These are phyloP conservation scores for Noctua pronuba DNA, from an alignment of 2,888 invertebrate species.

Conservation along the genomic window DNA sequence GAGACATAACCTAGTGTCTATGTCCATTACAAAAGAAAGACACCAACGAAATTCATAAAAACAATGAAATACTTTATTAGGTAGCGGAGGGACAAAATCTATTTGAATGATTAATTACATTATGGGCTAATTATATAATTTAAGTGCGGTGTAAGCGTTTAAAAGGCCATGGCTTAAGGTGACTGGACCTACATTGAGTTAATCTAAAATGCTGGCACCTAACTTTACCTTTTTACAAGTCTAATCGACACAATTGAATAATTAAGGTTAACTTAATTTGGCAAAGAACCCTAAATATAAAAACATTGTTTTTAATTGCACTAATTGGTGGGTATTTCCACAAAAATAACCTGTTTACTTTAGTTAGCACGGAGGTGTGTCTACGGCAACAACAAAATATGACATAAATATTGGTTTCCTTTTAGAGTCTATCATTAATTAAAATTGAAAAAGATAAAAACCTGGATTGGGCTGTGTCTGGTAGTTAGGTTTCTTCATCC, in stretches of 20 bases:
- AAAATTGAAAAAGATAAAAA: slow-evolving; percentile 79
- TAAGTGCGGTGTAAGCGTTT: too few relatives aligned
- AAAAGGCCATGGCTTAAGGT: neutral
- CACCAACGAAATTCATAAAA: neutral
- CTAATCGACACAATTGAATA: neutral
- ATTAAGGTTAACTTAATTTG: neutral
- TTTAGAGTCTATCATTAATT: slow-evolving; percentile 17
- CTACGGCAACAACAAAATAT: slow-evolving; percentile 14
- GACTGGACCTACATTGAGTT: too few relatives aligned
- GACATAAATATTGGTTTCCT: neutral
- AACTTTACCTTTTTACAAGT: neutral
- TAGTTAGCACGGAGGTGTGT: slow-evolving; percentile 11
- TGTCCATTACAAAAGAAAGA: neutral
- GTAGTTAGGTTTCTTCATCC: slow-evolving; percentile 97
- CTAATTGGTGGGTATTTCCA: slow-evolving; percentile 31
- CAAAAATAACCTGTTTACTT: slow-evolving; percentile 13
- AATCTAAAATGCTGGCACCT: neutral
- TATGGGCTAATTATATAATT: neutral
- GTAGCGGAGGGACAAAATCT: neutral
- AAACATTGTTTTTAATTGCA: neutral
- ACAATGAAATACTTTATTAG: neutral
- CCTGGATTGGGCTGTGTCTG: slow-evolving; percentile 96
- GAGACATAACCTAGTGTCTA: neutral
- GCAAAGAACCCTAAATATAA: neutral
- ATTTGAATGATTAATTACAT: neutral